Evolutionary conservation across 2,888 invertebrate species (phyloP), one percentile per base, ranked within the genome.

Genomic region (Griposia aprilina): DNA sequence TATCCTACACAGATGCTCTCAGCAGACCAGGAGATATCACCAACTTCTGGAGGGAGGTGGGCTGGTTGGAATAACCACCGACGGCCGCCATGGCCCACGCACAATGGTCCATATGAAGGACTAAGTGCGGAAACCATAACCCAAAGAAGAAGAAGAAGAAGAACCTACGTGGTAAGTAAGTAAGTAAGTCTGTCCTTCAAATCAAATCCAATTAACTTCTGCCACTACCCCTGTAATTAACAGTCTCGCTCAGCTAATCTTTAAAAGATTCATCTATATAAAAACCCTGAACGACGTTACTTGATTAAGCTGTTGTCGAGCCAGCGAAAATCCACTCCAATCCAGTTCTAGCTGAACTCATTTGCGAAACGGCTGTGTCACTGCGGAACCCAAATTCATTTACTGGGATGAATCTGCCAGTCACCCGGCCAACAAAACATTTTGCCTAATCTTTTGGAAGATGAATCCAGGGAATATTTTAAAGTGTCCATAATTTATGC

Each of bases 291-390:
- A 85, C 69, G 68, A 77, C 20, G 52, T 67, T 60, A 82, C 77
- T 76, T 78, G 67, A 87, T 87, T 83, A 83, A 85, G 80, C 50
- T 83, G 76, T 80, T 71, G 72, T 30, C 73, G 70, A 81, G 72
- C 83, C 66, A 74, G 77, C 74, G 78, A 77, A 79, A 84, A 77
- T 83, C 81, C 74, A 71, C 83, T 81, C 65, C 83, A 81, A 82
- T 86, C 67, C 76, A 80, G 63, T 52, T 66, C 45, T 72, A 81
- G 74, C 75, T 63, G 63, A 76, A 84, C 78, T 87, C 78, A 80
- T 88, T 87, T 83, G 73, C 59, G 55, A 88, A 89, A 88, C 76
- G 69, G 89, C 88, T 36, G 78, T 86, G 89, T 89, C 89, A 89
- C 84, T 88, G 48, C 76, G 77, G 76, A 75, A 68, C 82, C 88